Base-by-base conservation (phyloP, 2,113 vertebrate genomes). In the Seriola dumerili region DNA sequence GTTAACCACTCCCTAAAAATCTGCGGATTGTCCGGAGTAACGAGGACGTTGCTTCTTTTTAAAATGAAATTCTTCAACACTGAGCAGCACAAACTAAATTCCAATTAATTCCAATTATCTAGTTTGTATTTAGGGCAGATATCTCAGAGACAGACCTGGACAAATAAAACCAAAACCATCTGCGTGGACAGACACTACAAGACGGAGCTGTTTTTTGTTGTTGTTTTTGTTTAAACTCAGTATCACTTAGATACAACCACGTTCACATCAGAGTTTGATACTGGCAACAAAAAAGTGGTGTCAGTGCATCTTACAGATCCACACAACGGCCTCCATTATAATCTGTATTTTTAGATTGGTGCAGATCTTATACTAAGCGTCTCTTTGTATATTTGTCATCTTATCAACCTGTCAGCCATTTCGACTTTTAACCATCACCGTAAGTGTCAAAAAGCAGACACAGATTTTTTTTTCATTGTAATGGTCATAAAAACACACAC, bases 231-330 rank as follows among this genome's bases (percentile, higher is more conserved):
- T 50, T 40, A 3, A 19, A 50, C 17, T 21, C 16, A 34, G 29
- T 9, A 19, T 61, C 8, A 12, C 16, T 50, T 19, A 19, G 7
- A 50, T 19, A 50, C 48, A 21, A 8, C 17, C 48, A 50, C 16
- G 2, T 13, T 38, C 21, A 7, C 50, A n/a, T 8, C 17, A 48
- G 21, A 13, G 65, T 50, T 69, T 32, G 38, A 71, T n/a, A 0
- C 7, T 1, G 2, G 32, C 29, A 10, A 6, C 16, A 44, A 40
- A 32, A 10, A 54, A 2, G 65, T 5, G 69, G n/a, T 44, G 4
- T 86, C 74, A 42, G 74, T 81, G 88, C 75, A 34, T 89, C 81
- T 46, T 3, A 0, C 44, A 11, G 59, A 78, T 78, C 74, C 48
- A 5, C 76, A 42, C 50, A 59, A 0, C 72, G 54, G 42, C 59